Base-by-base conservation (phyloP, 37 sponge, comb jelly and placozoan genomes). In the Tethya wilhelma region DNA sequence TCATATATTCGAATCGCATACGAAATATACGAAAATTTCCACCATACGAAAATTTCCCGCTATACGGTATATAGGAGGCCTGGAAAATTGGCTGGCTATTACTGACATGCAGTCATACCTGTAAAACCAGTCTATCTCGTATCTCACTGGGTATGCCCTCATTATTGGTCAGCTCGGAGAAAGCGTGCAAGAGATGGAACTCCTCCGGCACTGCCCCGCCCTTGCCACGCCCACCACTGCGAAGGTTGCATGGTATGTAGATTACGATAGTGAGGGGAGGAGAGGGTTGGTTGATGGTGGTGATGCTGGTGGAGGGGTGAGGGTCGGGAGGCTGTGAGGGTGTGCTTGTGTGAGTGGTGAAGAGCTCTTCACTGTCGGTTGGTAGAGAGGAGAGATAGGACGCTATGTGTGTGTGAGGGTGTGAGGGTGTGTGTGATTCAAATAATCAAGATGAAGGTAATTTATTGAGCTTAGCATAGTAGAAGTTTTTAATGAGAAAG, bases 381-480 rank as follows among this genome's bases (percentile, higher is more conserved):
- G 81, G 81, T 4, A 87, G 71, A 36, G 46, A 38, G 43, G 71
- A 75, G 29, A 87, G 77, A 19, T 49, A 80, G 4, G 89, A 49
- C 0, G 38, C 84, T 81, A 56, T 45, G 30, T 3, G 60, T 14
- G n/a, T n/a, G n/a, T n/a, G n/a, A n/a, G n/a, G n/a, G 36, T 31
- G 19, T 23, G 9, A 49, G 14, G 14, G 14, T 49, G 53, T 49
- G 14, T 49, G 14, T 19, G 53, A 14, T 49, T 49, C 9, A 9
- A 49, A 49, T 49, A 19, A 49, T 49, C 9, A 19, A 49, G 14
- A 49, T 49, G 53, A 19, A 49, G 14, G 14, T 49, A 19, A 9
- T 19, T 49, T 49, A 49, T 49, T 49, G 9, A 49, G 14, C 14
- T 19, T 14, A 9, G 53, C 14, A 49, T 49, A 49, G 53, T 14